phyloP scores from a whole-genome alignment of 2,797 vertebrate genomes.

The Carapus acus region DNA sequence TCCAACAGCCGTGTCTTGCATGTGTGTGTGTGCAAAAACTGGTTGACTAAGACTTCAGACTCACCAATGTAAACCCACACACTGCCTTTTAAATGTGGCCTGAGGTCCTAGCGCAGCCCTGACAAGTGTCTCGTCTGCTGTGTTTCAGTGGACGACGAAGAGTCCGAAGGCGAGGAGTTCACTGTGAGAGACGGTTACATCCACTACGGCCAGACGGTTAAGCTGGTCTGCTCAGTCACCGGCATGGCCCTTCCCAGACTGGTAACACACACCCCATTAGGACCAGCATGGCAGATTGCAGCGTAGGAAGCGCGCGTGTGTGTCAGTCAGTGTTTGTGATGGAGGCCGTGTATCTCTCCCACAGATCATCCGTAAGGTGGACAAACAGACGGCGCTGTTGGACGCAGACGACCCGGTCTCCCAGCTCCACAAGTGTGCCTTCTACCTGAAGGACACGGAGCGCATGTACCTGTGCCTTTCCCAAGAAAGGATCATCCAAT shows the following conservation, averaged over 20 bases:
- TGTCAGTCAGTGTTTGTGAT: no score
- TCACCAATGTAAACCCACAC: no score
- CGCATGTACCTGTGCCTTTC: constrained; percentile 99
- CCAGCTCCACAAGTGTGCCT: constrained; percentile 98
- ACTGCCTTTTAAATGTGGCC: neutral
- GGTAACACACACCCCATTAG: constrained; percentile 76
- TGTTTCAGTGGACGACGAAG: constrained; percentile 92
- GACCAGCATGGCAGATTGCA: no score
- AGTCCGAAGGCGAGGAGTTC: constrained; percentile 98
- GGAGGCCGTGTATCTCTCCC: neutral
- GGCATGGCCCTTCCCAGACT: constrained; percentile 98
- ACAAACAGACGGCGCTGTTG: constrained; percentile 96
- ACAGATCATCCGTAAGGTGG: constrained; percentile 98
- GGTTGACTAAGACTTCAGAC: no score
- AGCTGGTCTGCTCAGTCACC: constrained; percentile 96
- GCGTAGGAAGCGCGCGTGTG: no score
- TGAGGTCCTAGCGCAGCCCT: neutral
- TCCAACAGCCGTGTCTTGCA: no score
- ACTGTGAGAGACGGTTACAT: constrained; percentile 98
- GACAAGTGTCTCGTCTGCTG: no score
- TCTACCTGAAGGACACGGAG: constrained; percentile 99
- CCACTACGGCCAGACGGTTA: constrained; percentile 97
- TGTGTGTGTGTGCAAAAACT: no score
- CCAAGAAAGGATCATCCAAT: constrained; percentile 99
- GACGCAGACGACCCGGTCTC: constrained; percentile 98